Base-by-base conservation (phyloP, 2,888 invertebrate species). In the Acanthococcus lagerstroemiae region DNA sequence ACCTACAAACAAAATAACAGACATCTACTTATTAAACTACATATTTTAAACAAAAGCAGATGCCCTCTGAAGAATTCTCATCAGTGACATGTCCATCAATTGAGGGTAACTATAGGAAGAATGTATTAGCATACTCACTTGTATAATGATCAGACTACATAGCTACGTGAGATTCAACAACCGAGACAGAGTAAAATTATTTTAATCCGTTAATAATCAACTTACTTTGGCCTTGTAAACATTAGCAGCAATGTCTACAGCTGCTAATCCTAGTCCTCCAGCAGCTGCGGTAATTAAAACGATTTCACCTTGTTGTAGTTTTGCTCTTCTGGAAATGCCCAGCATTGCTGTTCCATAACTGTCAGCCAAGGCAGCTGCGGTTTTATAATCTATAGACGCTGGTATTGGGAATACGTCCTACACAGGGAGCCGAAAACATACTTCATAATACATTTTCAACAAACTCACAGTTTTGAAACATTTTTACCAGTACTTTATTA, bases 191-290 rank as follows among this genome's bases (percentile, higher is more conserved):
- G n/a, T n/a, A n/a, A n/a, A n/a, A n/a, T n/a, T n/a, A n/a, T n/a
- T n/a, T n/a, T n/a, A n/a, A n/a, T n/a, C n/a, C n/a, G n/a, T n/a
- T n/a, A n/a, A n/a, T n/a, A n/a, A n/a, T n/a, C n/a, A 61, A 37
- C 21, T 55, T 72, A 84, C 85, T 77, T 84, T 81, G 26, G 84
- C 81, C 73, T 81, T 81, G 72, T 82, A 86, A 55, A 85, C 80
- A 75, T 83, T 84, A 12, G 83, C 80, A 48, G 85, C 85, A 52
- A 87, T 77, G 76, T 87, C 86, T 21, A 85, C 81, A 48, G 84
- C 83, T 66, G 86, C 86, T 52, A 85, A 74, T 17, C 82, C 82
- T 52, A 82, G 76, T 9, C 84, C 83, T 21, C 84, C 85, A 57
- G 83, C 78, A 7, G 84, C 84, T 37, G 84, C 83, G 50, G 85